Conservation (phyloP, 1,140 invertebrate genomes). For the Anastrepha ludens region DNA sequence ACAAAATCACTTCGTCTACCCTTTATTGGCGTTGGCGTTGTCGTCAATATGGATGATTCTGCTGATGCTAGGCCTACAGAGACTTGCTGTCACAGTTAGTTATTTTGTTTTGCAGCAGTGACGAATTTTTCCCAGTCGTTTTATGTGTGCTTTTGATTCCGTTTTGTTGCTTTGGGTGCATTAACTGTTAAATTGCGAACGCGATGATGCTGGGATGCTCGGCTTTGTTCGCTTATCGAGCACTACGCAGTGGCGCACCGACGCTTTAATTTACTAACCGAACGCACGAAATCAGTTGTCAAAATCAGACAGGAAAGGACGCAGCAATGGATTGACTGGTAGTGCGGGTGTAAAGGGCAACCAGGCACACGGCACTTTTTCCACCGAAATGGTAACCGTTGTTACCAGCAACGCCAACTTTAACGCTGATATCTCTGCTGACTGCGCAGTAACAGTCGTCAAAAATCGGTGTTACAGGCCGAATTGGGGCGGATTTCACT, state of each 20-base stretch:
- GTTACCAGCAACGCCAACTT: neutral
- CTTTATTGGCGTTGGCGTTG: neutral
- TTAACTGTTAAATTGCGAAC: constrained; percentile 17
- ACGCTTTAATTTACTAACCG: neutral
- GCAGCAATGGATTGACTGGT: neutral
- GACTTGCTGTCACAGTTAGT: neutral
- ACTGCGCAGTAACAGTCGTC: constrained; percentile 41
- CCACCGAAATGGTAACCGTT: neutral
- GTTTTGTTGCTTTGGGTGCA: neutral
- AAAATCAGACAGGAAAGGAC: constrained; percentile 11
- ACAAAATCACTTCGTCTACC: neutral
- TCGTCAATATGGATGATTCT: neutral
- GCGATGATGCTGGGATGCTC: constrained; percentile 11
- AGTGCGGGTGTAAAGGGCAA: constrained; percentile 21
- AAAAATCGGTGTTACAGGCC: constrained; percentile 25
- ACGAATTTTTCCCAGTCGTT: neutral
- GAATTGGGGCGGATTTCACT: constrained; percentile 32
- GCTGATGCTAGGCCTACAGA: neutral
- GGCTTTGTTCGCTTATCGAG: neutral
- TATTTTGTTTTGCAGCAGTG: neutral
- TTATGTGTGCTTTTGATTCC: neutral
- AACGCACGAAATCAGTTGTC: constrained; percentile 6
- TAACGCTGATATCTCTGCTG: constrained; percentile 23
- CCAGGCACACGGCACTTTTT: constrained; percentile 12
- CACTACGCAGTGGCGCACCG: neutral